Evolutionary conservation across 1,140 invertebrate genomes (phyloP), one percentile per base, ranked within the genome.

Genomic region (Bombus sibiricus): DNA sequence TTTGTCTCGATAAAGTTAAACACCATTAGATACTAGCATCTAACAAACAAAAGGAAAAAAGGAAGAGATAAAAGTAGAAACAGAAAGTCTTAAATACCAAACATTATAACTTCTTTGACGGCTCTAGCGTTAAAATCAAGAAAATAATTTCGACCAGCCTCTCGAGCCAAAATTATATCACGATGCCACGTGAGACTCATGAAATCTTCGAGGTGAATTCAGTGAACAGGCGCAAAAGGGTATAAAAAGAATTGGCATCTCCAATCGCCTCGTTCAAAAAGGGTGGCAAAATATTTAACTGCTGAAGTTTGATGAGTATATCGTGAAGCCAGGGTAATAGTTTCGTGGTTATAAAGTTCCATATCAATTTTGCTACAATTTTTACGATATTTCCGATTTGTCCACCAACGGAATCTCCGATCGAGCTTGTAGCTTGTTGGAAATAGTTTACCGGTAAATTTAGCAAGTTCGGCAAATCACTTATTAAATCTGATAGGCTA

Each of bases 221-320:
- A 22, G 5, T 0, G 5, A 53, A 0, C 5, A 53, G 5, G 1
- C 18, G 47, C 5, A 53, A 0, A 8, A 53, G 0, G 1, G 5
- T 2, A 53, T 53, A 53, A 22, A 53, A 0, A 22, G 6, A 22
- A 53, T 53, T 0, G 5, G 0, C 47, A 53, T 8, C 0, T 22
- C 0, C 18, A 22, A 53, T 53, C 18, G 47, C 18, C 0, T 53
- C 5, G 18, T 53, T 53, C 18, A 53, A 8, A 53, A 5, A 62
- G 28, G 59, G 0, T 28, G 59, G 59, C 59, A 62, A n/a, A 62
- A 13, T 0, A n/a, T 62, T 0, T n/a, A 12, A n/a, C 0, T 2
- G 0, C 12, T 5, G 0, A 3, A 62, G 0, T n/a, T 2, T 0
- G 0, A 2, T 0, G 59, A 62, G 12, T 0, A n/a, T 0, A 2